A percentile compares a stretch with the other conserved stretches of the same genome.
Conservation (phyloP, 2,113 vertebrate species). For the Mugil cephalus region DNA sequence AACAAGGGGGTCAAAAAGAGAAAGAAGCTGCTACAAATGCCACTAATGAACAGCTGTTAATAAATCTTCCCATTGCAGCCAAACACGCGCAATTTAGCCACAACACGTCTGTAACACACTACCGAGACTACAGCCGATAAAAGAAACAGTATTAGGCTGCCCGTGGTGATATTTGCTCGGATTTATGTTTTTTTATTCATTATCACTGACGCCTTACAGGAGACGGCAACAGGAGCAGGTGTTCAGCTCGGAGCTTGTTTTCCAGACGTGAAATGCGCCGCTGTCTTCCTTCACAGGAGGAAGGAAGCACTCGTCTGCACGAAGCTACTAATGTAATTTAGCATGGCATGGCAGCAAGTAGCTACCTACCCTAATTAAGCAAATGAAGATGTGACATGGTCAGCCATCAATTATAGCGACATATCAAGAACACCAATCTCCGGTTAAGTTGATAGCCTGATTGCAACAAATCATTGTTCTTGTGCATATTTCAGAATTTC, state of each 20-base stretch:
- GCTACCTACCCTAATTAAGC: slow-evolving; percentile 73
- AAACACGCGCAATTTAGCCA: not conserved
- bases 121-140: not conserved
- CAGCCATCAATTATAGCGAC: slow-evolving; percentile 79
- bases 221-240: slow-evolving; percentile 49
- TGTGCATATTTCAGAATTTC: slow-evolving; percentile 53
- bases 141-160: not conserved
- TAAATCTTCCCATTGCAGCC: slow-evolving; percentile 1
- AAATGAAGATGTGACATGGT: slow-evolving; percentile 83
- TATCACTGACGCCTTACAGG: not conserved
- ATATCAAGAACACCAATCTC: slow-evolving; percentile 67
- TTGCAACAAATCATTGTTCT: slow-evolving; percentile 62
- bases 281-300: slow-evolving; percentile 40
- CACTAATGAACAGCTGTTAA: slow-evolving; percentile 47
- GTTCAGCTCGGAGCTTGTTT: slow-evolving; percentile 39
- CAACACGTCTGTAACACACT: not conserved
- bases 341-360: slow-evolving; percentile 66
- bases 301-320: slow-evolving; percentile 63
- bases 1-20: slow-evolving; percentile 55
- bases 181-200: slow-evolving; percentile 1
- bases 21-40: slow-evolving; percentile 52
- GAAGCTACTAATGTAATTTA: slow-evolving; percentile 75
- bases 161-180: not conserved
- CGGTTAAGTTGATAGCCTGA: slow-evolving; percentile 53
- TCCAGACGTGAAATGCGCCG: slow-evolving; percentile 20